Conservation (phyloP, 1,140 invertebrate genomes). For the Eufriesea mexicana region DNA sequence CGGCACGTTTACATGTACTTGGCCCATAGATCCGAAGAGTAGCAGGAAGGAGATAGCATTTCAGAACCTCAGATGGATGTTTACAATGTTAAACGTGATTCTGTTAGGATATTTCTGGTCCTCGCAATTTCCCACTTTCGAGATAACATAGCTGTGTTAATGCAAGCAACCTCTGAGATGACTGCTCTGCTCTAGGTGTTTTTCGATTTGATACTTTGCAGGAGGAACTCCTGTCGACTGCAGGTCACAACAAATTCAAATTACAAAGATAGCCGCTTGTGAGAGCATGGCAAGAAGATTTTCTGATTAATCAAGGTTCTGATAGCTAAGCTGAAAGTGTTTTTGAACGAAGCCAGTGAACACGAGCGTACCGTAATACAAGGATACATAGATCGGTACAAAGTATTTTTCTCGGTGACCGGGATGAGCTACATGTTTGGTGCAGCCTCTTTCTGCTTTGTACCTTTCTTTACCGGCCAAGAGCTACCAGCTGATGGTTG, state of each 20-base stretch:
- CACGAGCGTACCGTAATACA: constrained; percentile 46
- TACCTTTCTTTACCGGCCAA: neutral
- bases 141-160: constrained; percentile 36
- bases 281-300: neutral
- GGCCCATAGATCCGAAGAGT: constrained; percentile 49
- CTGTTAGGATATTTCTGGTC: constrained; percentile 47
- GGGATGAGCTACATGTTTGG: constrained; percentile 8
- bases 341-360: constrained; percentile 14
- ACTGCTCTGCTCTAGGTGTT: constrained; percentile 52
- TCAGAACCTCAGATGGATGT: constrained; percentile 46
- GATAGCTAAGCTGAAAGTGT: constrained; percentile 45
- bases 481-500: constrained; percentile 58
- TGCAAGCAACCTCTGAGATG: constrained; percentile 64
- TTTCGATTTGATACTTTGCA: constrained; percentile 61
- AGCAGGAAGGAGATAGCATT: constrained; percentile 21
- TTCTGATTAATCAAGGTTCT: neutral
- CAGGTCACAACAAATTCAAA: constrained; percentile 37
- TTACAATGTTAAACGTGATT: constrained; percentile 40
- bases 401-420: constrained; percentile 29
- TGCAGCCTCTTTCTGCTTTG: constrained; percentile 33
- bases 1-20: constrained; percentile 45
- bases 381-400: constrained; percentile 62
- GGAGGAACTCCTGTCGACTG: constrained; percentile 34
- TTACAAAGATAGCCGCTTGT: neutral
- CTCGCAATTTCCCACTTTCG: constrained; percentile 50